Conservation (phyloP, 2,113 vertebrate species). For the Archilochus colubris region DNA sequence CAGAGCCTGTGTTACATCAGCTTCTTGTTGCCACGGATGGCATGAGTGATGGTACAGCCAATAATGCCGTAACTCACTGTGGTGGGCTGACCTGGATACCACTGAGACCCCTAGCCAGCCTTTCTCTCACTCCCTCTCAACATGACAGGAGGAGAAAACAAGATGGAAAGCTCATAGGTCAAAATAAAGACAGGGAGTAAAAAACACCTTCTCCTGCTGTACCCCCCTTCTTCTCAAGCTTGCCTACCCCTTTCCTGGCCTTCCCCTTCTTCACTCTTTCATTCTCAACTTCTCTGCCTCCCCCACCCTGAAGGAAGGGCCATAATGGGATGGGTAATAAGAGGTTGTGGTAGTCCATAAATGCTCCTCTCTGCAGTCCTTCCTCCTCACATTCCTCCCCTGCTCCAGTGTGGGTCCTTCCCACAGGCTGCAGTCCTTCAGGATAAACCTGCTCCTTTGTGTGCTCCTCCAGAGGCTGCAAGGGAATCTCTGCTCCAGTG, state of each 20-base stretch:
- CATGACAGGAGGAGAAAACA: not conserved
- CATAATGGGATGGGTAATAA: not conserved
- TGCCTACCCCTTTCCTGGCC: too few relatives aligned
- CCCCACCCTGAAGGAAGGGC: accelerated
- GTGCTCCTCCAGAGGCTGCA: not conserved
- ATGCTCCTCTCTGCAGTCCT: not conserved
- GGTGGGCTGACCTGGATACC: not conserved
- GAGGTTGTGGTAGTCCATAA: accelerated
- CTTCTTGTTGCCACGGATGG: not conserved
- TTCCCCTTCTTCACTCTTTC: not conserved
- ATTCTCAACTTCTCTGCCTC: not conserved
- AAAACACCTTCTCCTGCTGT: not conserved
- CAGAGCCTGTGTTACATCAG: not conserved
- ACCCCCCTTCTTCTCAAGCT: not conserved
- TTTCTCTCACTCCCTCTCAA: not conserved
- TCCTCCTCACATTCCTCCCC: not conserved
- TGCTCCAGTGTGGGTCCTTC: not conserved
- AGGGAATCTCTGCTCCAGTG: not conserved
- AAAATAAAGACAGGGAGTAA: not conserved
- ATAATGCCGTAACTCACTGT: not conserved
- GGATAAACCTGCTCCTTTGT: not conserved
- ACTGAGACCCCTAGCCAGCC: not conserved
- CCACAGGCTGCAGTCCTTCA: not conserved
- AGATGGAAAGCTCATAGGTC: not conserved
- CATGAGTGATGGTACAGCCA: accelerated